Evolutionary conservation across 2,797 vertebrate genomes (phyloP).

Genomic region (Gymnodraco acuticeps): DNA sequence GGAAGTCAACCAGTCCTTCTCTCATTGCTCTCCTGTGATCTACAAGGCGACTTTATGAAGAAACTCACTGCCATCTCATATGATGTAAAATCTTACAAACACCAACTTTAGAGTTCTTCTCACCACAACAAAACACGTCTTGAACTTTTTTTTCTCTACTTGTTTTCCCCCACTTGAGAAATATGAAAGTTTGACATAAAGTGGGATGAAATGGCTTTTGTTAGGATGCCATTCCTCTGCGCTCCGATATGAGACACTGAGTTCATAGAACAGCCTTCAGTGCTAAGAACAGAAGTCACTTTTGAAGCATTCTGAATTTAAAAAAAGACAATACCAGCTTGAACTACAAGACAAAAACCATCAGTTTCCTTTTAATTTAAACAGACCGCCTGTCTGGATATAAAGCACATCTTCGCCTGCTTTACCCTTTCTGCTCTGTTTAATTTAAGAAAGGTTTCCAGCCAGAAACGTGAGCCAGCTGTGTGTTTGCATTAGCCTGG

Average conservation of each 20-base stretch:
- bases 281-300: slow-evolving; percentile 36
- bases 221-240: slow-evolving; percentile 26
- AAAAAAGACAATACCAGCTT: not conserved
- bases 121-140: slow-evolving; percentile 36
- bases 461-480: slow-evolving; percentile 25
- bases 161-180: slow-evolving; percentile 17
- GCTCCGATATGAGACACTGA: slow-evolving; percentile 37
- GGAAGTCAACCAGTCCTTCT: slow-evolving; percentile 43
- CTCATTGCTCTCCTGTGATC: slow-evolving; percentile 26
- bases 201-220: slow-evolving; percentile 35
- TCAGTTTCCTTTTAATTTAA: slow-evolving; percentile 29
- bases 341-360: slow-evolving; percentile 3
- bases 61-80: slow-evolving; percentile 30
- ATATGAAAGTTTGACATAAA: slow-evolving; percentile 28
- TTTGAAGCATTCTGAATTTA: slow-evolving; percentile 42
- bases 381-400: slow-evolving; percentile 23
- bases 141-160: slow-evolving; percentile 16
- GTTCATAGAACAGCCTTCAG: slow-evolving; percentile 44
- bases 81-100: slow-evolving; percentile 40
- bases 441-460: slow-evolving; percentile 23
- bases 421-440: slow-evolving; percentile 30
- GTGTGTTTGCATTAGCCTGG: slow-evolving; percentile 43
- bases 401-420: slow-evolving; percentile 27
- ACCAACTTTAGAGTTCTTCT: slow-evolving; percentile 30
- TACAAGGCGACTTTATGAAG: slow-evolving; percentile 39